Percentiles rank a stretch among this genome's conserved stretches.
Conservation (phyloP, 2,113 vertebrate genomes). For the Sturnira hondurensis region DNA sequence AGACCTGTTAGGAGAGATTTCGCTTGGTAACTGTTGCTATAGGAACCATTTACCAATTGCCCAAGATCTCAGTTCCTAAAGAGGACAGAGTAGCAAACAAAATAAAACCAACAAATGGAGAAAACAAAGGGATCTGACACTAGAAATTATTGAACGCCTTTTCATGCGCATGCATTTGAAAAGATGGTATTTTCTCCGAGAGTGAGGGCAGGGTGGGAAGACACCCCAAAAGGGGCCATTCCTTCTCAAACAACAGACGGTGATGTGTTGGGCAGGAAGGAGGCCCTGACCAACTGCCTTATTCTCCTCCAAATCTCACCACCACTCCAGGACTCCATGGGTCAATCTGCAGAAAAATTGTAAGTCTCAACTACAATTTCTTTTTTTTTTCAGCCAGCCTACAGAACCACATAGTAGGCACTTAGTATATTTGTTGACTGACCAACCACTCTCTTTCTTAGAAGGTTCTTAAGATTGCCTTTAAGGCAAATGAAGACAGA, state of each 20-base stretch:
- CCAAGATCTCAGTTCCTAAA: conserved; percentile 39
- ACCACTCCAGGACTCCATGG: not conserved
- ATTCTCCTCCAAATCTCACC: not conserved
- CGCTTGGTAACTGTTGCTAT: conserved; percentile 79
- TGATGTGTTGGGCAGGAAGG: not conserved
- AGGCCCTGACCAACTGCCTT: not conserved
- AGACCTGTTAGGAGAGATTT: conserved; percentile 67
- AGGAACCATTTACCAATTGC: conserved; percentile 74
- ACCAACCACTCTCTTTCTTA: not conserved
- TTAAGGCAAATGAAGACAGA: not conserved
- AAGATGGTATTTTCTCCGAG: not conserved
- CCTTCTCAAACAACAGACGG: not conserved
- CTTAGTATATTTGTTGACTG: not conserved
- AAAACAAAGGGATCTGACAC: not conserved
- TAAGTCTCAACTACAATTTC: not conserved
- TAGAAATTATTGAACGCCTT: not conserved
- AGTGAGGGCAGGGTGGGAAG: not conserved
- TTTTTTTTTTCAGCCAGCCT: not conserved
- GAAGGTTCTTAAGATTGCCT: not conserved
- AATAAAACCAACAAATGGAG: conserved; percentile 37
- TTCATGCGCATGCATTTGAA: not conserved
- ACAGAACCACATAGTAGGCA: not conserved
- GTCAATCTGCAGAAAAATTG: not conserved
- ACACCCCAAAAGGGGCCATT: not conserved
- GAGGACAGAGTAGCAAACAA: conserved; percentile 34